Evolutionary conservation across 1,140 invertebrate species (phyloP).

Genomic region (Piezodorus guildinii): DNA sequence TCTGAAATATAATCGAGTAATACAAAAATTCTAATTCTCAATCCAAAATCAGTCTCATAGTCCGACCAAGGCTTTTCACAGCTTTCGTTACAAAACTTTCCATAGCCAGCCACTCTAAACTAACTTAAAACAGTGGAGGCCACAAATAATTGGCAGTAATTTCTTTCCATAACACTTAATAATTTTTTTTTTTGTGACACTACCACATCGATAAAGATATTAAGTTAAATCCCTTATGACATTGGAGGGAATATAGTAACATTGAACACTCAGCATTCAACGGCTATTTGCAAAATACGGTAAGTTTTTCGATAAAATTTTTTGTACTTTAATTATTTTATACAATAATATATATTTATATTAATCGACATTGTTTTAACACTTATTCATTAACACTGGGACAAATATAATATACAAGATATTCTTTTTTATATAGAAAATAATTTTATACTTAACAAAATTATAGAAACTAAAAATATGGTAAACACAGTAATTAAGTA

Average conservation of each 20-base stretch:
- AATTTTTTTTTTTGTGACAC: constrained; percentile 9
- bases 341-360: constrained; percentile 16
- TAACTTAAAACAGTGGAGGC: constrained; percentile 13
- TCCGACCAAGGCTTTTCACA: constrained; percentile 24
- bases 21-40: constrained; percentile 20
- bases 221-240: constrained; percentile 3
- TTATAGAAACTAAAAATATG: constrained; percentile 25
- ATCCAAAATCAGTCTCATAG: constrained; percentile 24
- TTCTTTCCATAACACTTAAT: constrained; percentile 10
- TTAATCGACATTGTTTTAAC: constrained; percentile 18
- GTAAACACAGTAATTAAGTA: constrained; percentile 27
- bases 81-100: constrained; percentile 18
- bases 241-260: constrained; percentile 20
- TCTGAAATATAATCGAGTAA: constrained; percentile 14
- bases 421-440: constrained; percentile 18
- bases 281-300: constrained; percentile 18
- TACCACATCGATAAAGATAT: constrained; percentile 11
- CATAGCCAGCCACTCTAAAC: background rate
- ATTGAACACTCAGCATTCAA: constrained; percentile 19
- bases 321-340: constrained; percentile 22
- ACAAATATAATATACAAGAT: constrained; percentile 24
- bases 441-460: constrained; percentile 17
- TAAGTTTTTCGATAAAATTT: constrained; percentile 18
- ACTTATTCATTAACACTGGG: constrained; percentile 24
- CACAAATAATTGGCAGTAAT: constrained; percentile 22